Conservation (phyloP, 2,888 invertebrate genomes). For the Aethes cnicana region DNA sequence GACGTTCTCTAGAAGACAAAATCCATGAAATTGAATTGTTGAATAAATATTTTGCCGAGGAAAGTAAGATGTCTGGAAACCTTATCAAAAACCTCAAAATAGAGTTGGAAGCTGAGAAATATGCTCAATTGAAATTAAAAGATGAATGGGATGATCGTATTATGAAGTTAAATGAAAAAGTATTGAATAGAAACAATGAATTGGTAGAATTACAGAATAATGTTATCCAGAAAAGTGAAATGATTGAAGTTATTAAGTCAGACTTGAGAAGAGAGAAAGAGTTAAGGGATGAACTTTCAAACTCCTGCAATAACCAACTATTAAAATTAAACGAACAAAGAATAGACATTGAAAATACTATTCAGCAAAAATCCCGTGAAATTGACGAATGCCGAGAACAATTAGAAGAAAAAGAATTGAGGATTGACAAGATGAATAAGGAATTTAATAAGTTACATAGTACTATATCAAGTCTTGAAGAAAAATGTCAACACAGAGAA, state of each 20-base stretch:
- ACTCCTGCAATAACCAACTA: constrained; percentile 29
- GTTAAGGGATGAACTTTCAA: constrained; percentile 27
- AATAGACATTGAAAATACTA: constrained; percentile 18
- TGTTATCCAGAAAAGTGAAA: constrained; percentile 60
- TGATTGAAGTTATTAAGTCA: constrained; percentile 46
- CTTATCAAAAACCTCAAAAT: constrained; percentile 51
- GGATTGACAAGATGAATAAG: constrained; percentile 47
- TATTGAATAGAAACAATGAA: constrained; percentile 69
- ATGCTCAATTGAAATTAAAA: constrained; percentile 53
- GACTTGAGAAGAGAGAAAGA: constrained; percentile 33
- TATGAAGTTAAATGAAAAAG: constrained; percentile 69
- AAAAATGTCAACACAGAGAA: constrained; percentile 42
- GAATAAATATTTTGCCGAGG: constrained; percentile 58
- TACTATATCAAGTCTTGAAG: constrained; percentile 41
- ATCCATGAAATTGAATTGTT: constrained; percentile 63
- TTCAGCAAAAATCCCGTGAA: constrained; percentile 40
- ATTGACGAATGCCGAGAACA: constrained; percentile 45
- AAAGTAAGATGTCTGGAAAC: constrained; percentile 57
- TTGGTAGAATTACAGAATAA: constrained; percentile 67
- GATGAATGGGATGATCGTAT: constrained; percentile 62
- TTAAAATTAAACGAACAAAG: constrained; percentile 34
- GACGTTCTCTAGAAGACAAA: constrained; percentile 54
- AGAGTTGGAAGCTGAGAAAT: constrained; percentile 58
- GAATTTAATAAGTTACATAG: constrained; percentile 48
- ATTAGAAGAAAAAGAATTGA: constrained; percentile 42